These are phyloP conservation scores for Norana najaformis DNA, from an alignment of 2,888 invertebrate species.

Conservation along the genomic window DNA sequence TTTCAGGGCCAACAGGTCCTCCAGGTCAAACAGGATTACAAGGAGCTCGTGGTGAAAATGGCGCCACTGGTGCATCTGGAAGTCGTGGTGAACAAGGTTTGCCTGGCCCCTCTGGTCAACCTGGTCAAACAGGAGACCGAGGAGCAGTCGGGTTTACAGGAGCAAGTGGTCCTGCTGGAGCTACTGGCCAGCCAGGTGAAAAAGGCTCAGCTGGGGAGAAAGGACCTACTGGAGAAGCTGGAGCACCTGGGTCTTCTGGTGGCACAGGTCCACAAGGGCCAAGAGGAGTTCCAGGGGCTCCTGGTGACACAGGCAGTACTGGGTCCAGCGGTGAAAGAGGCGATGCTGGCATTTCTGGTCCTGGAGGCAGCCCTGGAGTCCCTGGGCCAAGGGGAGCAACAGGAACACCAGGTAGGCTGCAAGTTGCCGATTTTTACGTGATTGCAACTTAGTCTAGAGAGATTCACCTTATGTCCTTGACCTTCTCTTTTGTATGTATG, in stretches of 20 bases:
- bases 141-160: constrained; percentile 38
- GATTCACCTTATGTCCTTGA: no score
- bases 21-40: constrained; percentile 30
- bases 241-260: constrained; percentile 38
- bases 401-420: constrained; percentile 68
- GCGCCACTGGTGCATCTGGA: constrained; percentile 37
- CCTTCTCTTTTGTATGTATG: no score
- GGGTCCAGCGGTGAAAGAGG: constrained; percentile 28
- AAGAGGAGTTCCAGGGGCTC: constrained; percentile 32
- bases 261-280: constrained; percentile 33
- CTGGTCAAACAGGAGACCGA: constrained; percentile 33
- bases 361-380: constrained; percentile 30
- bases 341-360: constrained; percentile 27
- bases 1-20: constrained; percentile 29
- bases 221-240: constrained; percentile 29
- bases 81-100: constrained; percentile 30
- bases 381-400: constrained; percentile 36
- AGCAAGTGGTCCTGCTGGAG: constrained; percentile 32
- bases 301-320: constrained; percentile 31
- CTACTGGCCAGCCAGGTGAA: constrained; percentile 24
- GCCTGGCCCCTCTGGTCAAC: constrained; percentile 32
- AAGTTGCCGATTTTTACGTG: constrained; percentile 61
- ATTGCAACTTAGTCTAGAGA: constrained; percentile 55
- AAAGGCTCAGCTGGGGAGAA: constrained; percentile 28
- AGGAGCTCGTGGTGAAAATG: constrained; percentile 37